Conservation (phyloP, 1,140 invertebrate genomes). For the Spodoptera litura region DNA sequence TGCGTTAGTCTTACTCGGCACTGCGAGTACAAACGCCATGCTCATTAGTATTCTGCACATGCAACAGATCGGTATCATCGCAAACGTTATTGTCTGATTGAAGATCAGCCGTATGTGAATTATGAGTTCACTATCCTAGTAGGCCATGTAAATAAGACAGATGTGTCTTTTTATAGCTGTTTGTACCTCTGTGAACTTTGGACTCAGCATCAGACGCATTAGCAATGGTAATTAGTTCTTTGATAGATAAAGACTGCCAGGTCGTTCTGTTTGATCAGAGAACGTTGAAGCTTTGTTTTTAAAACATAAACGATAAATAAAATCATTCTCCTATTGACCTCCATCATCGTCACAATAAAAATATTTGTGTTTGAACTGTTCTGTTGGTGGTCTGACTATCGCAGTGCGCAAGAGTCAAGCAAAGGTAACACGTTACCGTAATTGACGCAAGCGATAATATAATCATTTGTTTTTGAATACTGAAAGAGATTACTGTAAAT, state of each 20-base stretch:
- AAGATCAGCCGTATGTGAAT: slow-evolving; percentile 30
- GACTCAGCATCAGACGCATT: neutral
- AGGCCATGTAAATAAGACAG: slow-evolving; percentile 12
- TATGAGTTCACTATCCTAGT: slow-evolving; percentile 33
- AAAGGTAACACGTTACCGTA: neutral
- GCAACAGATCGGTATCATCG: slow-evolving; percentile 26
- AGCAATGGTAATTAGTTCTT: too few relatives aligned
- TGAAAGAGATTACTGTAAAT: neutral
- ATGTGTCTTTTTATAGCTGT: neutral
- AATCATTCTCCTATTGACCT: too few relatives aligned
- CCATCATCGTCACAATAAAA: too few relatives aligned
- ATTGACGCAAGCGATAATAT: neutral
- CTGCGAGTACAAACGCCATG: neutral
- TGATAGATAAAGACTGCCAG: too few relatives aligned
- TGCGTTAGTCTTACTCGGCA: slow-evolving; percentile 2
- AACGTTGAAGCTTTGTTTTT: too few relatives aligned
- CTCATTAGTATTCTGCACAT: slow-evolving; percentile 23
- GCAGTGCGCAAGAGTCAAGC: neutral
- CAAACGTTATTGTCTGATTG: slow-evolving; percentile 33
- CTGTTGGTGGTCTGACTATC: neutral
- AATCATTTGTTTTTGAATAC: neutral
- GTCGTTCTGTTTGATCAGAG: too few relatives aligned
- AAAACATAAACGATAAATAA: too few relatives aligned
- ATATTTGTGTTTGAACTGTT: neutral
- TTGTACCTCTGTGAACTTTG: neutral